Base-by-base conservation (phyloP, 2,888 invertebrate genomes). In the Ommatoiulus sabulosus region DNA sequence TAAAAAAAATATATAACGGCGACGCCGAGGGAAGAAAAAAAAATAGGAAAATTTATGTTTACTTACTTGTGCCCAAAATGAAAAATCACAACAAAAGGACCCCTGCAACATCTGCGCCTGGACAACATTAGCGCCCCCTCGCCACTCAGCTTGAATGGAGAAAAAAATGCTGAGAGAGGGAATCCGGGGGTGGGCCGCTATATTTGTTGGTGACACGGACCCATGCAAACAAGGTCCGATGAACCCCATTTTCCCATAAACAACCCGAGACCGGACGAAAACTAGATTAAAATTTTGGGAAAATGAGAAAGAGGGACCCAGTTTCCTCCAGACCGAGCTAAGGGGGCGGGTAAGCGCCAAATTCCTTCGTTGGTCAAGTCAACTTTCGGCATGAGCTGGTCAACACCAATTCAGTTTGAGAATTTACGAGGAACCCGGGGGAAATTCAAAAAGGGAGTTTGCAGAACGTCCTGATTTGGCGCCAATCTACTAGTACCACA, bases 61-160 rank as follows among this genome's bases (percentile, higher is more conserved):
- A 72, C 72, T 72, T 72, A 72, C 72, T 72, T 72, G 72, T 24
- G 72, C 72, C 72, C 72, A 72, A 72, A 72, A 72, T n/a, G 72
- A 72, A 72, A 35, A 72, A 72, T 72, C 72, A 24, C 72, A 72
- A 72, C 72, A 72, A 72, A 72, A 72, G 72, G 72, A 72, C 72
- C 72, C 72, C 72, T 72, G 72, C 72, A 72, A 72, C 72, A 72
- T 72, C 72, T 72, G 72, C 72, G 72, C 72, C 72, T 72, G 72
- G 72, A 72, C 72, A 72, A 72, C 72, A 72, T 72, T 72, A 72
- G 72, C 72, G 72, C 72, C 72, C 72, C 72, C 24, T 72, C 72
- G 6, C 72, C 72, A 72, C 72, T 72, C 72, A 24, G 24, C 72
- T 10, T 72, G 20, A 24, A 72, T 24, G 20, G 24, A 10, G 24